A percentile compares a stretch with the other conserved stretches of the same genome.
These are phyloP conservation scores for Xiphophorus maculatus DNA, from an alignment of 2,113 vertebrate species.

Conservation along the genomic window DNA sequence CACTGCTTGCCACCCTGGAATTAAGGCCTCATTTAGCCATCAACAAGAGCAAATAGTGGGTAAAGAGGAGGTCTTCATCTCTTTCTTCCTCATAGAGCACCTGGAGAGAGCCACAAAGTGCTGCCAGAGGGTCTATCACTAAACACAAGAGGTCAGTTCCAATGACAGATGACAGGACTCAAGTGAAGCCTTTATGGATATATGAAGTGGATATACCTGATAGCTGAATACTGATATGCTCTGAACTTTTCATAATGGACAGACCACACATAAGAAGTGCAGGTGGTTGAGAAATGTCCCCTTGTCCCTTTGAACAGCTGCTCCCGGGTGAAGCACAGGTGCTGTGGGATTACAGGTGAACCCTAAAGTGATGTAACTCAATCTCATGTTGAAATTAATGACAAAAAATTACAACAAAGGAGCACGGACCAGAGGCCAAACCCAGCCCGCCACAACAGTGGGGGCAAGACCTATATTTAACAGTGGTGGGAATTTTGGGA, in stretches of 20 bases:
- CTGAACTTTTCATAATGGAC: constrained; percentile 33
- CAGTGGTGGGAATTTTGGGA: constrained; percentile 79
- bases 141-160: constrained; percentile 66
- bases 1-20: constrained; percentile 60
- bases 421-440: constrained; percentile 52
- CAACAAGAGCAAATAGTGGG: constrained; percentile 68
- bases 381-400: constrained; percentile 57
- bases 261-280: constrained; percentile 68
- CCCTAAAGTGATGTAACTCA: constrained; percentile 68
- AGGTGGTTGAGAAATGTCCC: constrained; percentile 59
- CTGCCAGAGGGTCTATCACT: constrained; percentile 55
- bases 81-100: constrained; percentile 61
- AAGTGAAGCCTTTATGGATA: constrained; percentile 32
- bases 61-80: constrained; percentile 27
- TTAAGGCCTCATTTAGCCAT: constrained; percentile 77
- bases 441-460: constrained; percentile 64
- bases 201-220: constrained; percentile 57
- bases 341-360: constrained; percentile 47
- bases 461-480: constrained; percentile 82
- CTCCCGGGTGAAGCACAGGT: constrained; percentile 32
- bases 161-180: constrained; percentile 54
- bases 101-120: constrained; percentile 56
- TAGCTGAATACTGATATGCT: constrained; percentile 65
- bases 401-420: constrained; percentile 65
- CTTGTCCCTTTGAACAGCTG: constrained; percentile 49